Base-by-base conservation (phyloP, 2,888 invertebrate genomes). In the Drosophila falleni region DNA sequence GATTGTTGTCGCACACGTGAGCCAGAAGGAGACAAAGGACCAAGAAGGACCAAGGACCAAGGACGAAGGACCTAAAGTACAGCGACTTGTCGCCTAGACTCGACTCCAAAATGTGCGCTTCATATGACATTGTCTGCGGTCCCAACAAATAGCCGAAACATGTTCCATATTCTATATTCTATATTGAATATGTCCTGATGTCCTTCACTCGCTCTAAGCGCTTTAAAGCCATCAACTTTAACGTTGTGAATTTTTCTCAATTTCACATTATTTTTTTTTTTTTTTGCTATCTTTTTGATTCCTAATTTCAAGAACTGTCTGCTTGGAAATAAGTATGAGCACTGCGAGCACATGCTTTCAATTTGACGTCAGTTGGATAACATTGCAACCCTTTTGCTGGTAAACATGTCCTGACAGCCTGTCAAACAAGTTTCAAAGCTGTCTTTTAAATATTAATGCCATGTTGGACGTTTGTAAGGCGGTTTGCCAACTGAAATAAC, bases 381-480 rank as follows among this genome's bases (percentile, higher is more conserved):
- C 67, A 74, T 70, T 69, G 69, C 74, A 73, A 75, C 78, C 82
- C 81, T 78, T 78, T 80, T 80, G 74, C 77, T 77, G 69, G 81
- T 68, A 78, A 81, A 83, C 81, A 81, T 71, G 72, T 73, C 68
- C 80, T 81, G 85, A 85, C 85, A 86, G 80, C 72, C 82, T 85
- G 85, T 86, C 85, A 86, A 86, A 86, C 83, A 83, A 83, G 74
- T 81, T 80, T 71, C 74, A 80, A 75, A 81, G 78, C 83, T 81
- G 81, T 80, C 82, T 84, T 80, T 82, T 81, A 83, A 85, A 86
- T 83, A 80, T 85, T 86, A 86, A 86, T 81, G 86, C 80, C 71
- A 67, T 59, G 76, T 72, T 42, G 76, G 75, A 75, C 75, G 68
- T 58, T 68, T 15, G 46, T 58, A 72, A 68, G 63, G 44, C 56